Evolutionary conservation across 2,888 invertebrate species (phyloP).

Genomic region (Lampropteryx suffumata): DNA sequence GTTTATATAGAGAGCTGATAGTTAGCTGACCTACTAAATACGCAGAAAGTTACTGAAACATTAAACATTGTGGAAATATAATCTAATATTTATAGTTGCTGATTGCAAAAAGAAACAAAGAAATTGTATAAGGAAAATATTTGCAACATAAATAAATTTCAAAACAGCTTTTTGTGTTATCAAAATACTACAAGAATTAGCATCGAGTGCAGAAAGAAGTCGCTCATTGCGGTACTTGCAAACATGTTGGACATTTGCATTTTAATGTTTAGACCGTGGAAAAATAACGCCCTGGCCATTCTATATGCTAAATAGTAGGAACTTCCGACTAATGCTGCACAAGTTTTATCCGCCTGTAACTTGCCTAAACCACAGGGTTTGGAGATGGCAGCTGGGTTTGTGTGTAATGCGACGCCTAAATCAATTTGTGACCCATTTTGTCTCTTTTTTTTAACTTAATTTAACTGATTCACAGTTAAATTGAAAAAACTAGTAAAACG

Average conservation of each 20-base stretch:
- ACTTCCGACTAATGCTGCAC: slow-evolving; percentile 52
- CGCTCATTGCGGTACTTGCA: slow-evolving; percentile 41
- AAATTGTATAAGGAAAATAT: too few species aligned
- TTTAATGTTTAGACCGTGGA: slow-evolving; percentile 56
- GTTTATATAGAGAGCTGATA: too few species aligned
- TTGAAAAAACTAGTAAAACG: too few species aligned
- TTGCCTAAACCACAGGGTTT: slow-evolving; percentile 23
- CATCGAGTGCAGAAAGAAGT: slow-evolving; percentile 44
- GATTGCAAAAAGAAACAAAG: too few species aligned
- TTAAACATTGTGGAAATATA: too few species aligned
- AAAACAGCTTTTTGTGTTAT: slow-evolving; percentile 10
- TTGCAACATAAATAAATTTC: too few species aligned
- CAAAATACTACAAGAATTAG: slow-evolving; percentile 8
- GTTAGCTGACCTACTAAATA: too few species aligned
- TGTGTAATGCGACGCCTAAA: not conserved
- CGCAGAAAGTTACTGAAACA: too few species aligned
- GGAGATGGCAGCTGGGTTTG: slow-evolving; percentile 1
- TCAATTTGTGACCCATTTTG: too few species aligned
- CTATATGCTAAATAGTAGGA: slow-evolving; percentile 61
- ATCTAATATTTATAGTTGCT: too few species aligned
- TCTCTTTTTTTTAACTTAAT: too few species aligned
- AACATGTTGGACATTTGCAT: slow-evolving; percentile 58
- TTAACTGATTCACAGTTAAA: too few species aligned
- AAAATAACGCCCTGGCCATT: slow-evolving; percentile 57
- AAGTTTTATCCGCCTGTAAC: slow-evolving; percentile 50